Evolutionary conservation across 1,140 invertebrate genomes (phyloP), one percentile per base, ranked within the genome.

Genomic region (Neodiprion lecontei): DNA sequence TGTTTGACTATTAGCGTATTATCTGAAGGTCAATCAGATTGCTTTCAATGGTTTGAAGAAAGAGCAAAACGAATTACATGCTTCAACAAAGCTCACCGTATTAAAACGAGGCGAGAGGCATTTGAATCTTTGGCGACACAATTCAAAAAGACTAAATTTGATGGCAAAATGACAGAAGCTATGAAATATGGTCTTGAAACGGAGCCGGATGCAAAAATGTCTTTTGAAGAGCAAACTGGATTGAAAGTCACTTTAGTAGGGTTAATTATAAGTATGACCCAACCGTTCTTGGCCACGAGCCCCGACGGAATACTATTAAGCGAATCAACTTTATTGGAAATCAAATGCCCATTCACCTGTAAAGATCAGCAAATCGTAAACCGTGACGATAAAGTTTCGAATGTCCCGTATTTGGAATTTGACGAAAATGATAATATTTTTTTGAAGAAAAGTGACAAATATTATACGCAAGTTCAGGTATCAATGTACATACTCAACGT

Each of bases 281-380:
- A 82, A 76, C 80, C 82, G 49, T 82, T 78, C 73, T 76, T 83
- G 48, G 79, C 74, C 48, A 77, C 76, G 40, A 82, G 80, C 70
- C 78, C 79, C 23, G 82, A 82, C 76, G 80, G 79, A 48, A 74
- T 82, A 69, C 75, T 82, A 9, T 28, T 76, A 12, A 78, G 79
- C 72, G 76, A 82, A 53, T 65, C 67, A 40, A 71, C 48, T 48
- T 75, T 81, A 12, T 53, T 85, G 67, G 82, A 83, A 79, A 78
- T 85, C 48, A 83, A 82, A 76, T 83, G 81, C 75, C 79, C 80
- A n/a, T 78, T 67, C 73, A 75, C 77, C 10, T 83, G 82, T 70
- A 50, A 79, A 48, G 74, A 80, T 69, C 75, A 77, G 53, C 53
- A 73, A 48, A 75, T 82, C 48, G 73, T 79, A 17, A 72, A 83